These are phyloP conservation scores for Formica aserva DNA, from an alignment of 2,888 invertebrate species.

Conservation along the genomic window DNA sequence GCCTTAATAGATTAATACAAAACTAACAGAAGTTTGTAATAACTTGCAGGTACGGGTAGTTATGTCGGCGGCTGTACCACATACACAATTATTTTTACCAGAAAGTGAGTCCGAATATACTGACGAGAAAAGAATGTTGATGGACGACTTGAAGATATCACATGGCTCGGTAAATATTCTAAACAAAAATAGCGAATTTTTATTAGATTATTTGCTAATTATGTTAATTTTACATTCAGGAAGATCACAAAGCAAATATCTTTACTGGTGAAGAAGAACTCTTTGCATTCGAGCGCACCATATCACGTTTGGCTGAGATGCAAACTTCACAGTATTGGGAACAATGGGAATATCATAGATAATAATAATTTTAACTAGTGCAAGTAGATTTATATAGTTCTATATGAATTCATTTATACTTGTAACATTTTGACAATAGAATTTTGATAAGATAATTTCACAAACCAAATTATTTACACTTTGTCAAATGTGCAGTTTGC, in stretches of 20 bases:
- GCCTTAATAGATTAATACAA: background rate
- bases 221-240: conserved; percentile 85
- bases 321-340: conserved; percentile 98
- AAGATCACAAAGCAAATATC: conserved; percentile 93
- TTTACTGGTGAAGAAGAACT: conserved; percentile 99
- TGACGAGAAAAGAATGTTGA: conserved; percentile 94
- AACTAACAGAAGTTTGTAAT: background rate
- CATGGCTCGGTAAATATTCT: conserved; percentile 89
- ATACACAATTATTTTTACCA: conserved; percentile 91
- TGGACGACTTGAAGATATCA: conserved; percentile 97
- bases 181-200: background rate
- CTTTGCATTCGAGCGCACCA: conserved; percentile 97
- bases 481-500: background rate
- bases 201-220: background rate
- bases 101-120: conserved; percentile 87
- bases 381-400: conserved; percentile 56
- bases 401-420: conserved; percentile 14
- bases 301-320: conserved; percentile 98
- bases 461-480: conserved; percentile 7
- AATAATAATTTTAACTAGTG: conserved; percentile 62
- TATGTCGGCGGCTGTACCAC: conserved; percentile 92
- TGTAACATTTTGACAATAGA: conserved; percentile 3
- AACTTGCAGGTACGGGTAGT: conserved; percentile 90
- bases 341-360: conserved; percentile 88
- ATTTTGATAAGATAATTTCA: conserved; percentile 22